phyloP scores from a whole-genome alignment of 2,113 vertebrate species.

The Cephalopterus ornatus region DNA sequence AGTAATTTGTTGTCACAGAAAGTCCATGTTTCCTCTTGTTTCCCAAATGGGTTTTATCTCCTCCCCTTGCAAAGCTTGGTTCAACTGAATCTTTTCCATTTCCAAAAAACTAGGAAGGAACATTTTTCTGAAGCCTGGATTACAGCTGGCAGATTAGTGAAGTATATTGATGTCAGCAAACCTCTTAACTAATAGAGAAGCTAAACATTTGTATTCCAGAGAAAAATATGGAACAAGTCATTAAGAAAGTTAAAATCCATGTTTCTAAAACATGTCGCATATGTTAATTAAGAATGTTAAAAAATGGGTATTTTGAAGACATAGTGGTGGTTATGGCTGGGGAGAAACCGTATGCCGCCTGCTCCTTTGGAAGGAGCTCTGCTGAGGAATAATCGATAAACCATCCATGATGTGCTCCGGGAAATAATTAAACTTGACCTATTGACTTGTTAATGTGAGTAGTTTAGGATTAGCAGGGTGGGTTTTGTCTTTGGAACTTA shows the following conservation, averaged over 20 bases:
- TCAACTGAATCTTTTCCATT: neutral
- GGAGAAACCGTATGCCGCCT: rapidly evolving
- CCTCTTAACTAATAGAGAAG: neutral
- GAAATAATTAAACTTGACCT: slow-evolving; percentile 20
- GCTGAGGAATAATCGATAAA: neutral
- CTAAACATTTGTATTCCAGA: neutral
- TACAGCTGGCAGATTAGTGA: neutral
- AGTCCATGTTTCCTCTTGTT: neutral
- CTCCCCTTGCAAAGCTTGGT: neutral
- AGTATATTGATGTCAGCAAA: neutral
- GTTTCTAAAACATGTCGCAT: neutral
- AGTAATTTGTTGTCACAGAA: neutral
- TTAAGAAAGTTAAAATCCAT: neutral
- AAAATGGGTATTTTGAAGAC: neutral
- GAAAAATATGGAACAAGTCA: neutral
- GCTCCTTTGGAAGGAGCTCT: neutral
- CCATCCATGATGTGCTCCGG: neutral
- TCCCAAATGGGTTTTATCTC: neutral
- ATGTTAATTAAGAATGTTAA: neutral
- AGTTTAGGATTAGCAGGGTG: neutral
- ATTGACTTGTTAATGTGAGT: neutral
- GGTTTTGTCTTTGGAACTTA: neutral
- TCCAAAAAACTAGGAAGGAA: neutral
- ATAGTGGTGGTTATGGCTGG: neutral
- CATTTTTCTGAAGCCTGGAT: neutral